Base-by-base conservation (phyloP, 2,797 vertebrate genomes). In the Ctenochaetus hawaiiensis region DNA sequence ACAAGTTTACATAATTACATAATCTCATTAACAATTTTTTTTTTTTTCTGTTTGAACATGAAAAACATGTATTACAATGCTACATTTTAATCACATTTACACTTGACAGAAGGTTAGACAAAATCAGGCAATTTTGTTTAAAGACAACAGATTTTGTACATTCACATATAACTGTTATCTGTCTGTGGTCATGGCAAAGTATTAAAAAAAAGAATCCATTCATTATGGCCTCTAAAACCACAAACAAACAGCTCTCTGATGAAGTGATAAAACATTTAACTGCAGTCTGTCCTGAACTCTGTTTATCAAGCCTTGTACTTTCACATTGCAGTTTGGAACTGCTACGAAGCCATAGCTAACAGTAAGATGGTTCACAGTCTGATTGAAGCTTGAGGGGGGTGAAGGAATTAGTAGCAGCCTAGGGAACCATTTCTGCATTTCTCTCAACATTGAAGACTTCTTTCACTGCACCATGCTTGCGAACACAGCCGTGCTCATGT, bases 401-500 rank as follows among this genome's bases (percentile, higher is more conserved):
- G 87, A 91, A 87, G 91, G 93, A 93, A 94, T 94, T 94, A 93
- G 94, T 71, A 89, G 89, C 90, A 92, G 93, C 93, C 93, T 90
- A 87, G 85, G 88, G 92, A 93, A 80, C 80, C 88, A 91, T 93
- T 92, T 92, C 91, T 91, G 92, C 89, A 91, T 95, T 92, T 90
- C 93, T 93, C 92, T 92, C 87, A 89, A 93, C 90, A 82, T 26
- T 81, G 92, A 92, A 84, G 91, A 90, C 91, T 92, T 93, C 90
- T 94, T 94, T 94, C 93, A 90, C 85, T 74, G 83, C 85, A 49
- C 87, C 87, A 70, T 91, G 93, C 91, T 93, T 82, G 91, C 84
- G 82, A 94, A 93, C 91, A 93, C 91, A 93, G 94, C 92, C 91
- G 84, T 87, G 94, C 94, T 95, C 93, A 94, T 94, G 94, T 92